These are phyloP conservation scores for Parazoanthus swiftii DNA, from an alignment of 92 coral and sea anemone species.

Conservation along the genomic window DNA sequence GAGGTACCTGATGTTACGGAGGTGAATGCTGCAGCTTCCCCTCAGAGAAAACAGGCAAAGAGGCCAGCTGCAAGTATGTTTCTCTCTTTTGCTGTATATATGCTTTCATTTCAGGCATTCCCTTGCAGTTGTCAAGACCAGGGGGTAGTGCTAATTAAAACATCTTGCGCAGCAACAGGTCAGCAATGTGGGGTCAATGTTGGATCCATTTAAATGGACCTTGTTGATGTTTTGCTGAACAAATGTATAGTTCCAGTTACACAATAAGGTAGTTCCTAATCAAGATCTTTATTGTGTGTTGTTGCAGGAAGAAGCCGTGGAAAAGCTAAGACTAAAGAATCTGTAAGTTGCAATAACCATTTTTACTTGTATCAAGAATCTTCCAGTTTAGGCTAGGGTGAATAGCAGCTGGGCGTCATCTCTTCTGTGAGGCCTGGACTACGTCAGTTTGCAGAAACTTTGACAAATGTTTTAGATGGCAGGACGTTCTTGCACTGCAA, in stretches of 20 bases:
- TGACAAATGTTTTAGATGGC: not conserved
- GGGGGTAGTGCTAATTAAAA: too few relatives aligned
- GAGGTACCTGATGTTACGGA: slow-evolving; percentile 11
- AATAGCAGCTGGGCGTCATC: not conserved
- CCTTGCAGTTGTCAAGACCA: too few relatives aligned
- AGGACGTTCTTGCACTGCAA: not conserved
- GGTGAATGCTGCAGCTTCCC: not conserved
- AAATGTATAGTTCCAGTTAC: too few relatives aligned
- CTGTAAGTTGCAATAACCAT: not conserved
- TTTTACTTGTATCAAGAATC: not conserved
- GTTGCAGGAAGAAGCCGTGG: slow-evolving; percentile 40
- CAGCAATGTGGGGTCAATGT: too few relatives aligned
- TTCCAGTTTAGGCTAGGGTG: too few relatives aligned
- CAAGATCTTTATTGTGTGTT: not conserved
- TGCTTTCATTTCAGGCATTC: too few relatives aligned
- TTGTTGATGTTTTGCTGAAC: too few relatives aligned
- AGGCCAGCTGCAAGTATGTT: slow-evolving; percentile 32
- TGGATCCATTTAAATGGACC: too few relatives aligned
- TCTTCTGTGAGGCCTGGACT: not conserved
- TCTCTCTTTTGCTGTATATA: too few relatives aligned
- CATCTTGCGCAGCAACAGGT: too few relatives aligned
- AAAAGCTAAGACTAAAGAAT: slow-evolving; percentile 33
- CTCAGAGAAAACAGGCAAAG: slow-evolving; percentile 27
- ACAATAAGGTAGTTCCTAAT: not conserved
- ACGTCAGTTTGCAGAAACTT: not conserved